Conservation (phyloP, 2,113 vertebrate species). For the Atrichornis clamosus region DNA sequence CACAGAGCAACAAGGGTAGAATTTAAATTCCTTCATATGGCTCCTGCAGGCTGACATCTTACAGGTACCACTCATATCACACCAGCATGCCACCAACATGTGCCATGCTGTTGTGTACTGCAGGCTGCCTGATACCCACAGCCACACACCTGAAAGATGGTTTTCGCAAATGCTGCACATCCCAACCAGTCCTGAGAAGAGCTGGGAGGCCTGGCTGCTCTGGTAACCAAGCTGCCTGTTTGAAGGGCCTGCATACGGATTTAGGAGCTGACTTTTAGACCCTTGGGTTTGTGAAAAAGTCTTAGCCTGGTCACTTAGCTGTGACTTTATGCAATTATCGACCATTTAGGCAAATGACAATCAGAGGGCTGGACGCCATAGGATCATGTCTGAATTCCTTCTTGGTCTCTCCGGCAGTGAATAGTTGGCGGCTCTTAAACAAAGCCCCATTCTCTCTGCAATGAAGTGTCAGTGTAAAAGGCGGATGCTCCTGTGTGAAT, state of each 20-base stretch:
- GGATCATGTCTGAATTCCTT: not conserved
- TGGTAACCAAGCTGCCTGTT: not conserved
- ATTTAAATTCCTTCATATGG: not conserved
- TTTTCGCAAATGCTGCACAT: not conserved
- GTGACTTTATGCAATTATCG: not conserved
- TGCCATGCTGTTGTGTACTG: not conserved
- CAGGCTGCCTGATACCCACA: not conserved
- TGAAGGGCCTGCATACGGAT: not conserved
- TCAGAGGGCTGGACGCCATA: not conserved
- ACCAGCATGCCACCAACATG: not conserved
- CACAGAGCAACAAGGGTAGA: not conserved
- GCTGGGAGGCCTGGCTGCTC: not conserved
- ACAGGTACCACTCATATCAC: not conserved
- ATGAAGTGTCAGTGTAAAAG: not conserved
- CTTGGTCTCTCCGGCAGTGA: not conserved
- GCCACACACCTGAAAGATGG: not conserved
- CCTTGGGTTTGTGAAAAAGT: not conserved
- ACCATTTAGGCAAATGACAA: not conserved
- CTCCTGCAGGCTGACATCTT: not conserved
- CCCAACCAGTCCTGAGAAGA: not conserved
- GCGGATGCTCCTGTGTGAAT: not conserved
- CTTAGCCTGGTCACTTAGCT: not conserved
- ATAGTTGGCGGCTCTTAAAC: not conserved
- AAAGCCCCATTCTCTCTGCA: constrained; percentile 34
- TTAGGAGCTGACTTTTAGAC: not conserved